Evolutionary conservation across 2,113 vertebrate genomes (phyloP).

Genomic region (Phainopepla nitens): DNA sequence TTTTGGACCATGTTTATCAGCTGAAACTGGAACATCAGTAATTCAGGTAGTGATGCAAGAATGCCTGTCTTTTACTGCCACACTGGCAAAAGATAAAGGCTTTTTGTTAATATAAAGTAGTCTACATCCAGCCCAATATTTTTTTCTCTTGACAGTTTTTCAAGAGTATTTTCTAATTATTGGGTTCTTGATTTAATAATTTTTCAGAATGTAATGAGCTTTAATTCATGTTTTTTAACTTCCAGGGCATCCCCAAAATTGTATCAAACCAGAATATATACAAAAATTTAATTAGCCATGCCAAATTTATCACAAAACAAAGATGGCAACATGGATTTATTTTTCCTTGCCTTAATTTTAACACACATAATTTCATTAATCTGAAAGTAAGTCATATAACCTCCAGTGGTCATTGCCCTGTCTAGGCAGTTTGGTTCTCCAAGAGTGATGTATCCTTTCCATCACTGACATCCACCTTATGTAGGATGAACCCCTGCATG

Average conservation of each 20-base stretch:
- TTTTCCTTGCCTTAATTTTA: not conserved
- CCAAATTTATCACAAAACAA: not conserved
- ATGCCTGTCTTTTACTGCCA: not conserved
- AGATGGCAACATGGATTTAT: accelerated
- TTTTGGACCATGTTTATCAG: not conserved
- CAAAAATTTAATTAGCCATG: not conserved
- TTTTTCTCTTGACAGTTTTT: not conserved
- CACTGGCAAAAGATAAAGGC: not conserved
- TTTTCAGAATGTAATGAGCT: not conserved
- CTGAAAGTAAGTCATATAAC: not conserved
- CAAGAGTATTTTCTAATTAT: not conserved
- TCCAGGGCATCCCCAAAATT: not conserved
- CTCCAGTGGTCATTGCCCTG: not conserved
- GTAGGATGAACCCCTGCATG: not conserved
- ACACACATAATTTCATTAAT: not conserved
- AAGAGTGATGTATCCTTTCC: not conserved
- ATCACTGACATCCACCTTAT: not conserved
- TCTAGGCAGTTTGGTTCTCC: not conserved
- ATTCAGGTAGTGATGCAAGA: not conserved
- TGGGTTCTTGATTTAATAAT: not conserved
- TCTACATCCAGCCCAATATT: not conserved
- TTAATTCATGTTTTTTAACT: not conserved
- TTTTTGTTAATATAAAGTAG: not conserved
- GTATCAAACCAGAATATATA: not conserved
- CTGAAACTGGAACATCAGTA: not conserved